Base-by-base conservation (phyloP, 2,797 vertebrate species). In the Falco cherrug region DNA sequence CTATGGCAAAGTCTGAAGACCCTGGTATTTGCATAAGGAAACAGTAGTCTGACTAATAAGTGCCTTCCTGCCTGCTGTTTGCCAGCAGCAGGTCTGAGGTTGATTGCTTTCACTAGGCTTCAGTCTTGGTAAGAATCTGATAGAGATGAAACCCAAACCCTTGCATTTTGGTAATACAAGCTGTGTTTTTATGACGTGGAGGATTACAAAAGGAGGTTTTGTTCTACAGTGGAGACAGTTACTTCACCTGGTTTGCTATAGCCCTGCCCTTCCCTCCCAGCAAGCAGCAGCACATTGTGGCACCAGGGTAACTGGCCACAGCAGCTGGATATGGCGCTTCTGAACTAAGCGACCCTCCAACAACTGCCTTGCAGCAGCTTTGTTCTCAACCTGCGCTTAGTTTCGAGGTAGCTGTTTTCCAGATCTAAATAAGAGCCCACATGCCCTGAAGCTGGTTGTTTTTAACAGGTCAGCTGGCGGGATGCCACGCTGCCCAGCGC, bases 401-500 rank as follows among this genome's bases (percentile, higher is more conserved):
- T 15, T 16, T 57, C 3, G 3, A 17, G 11, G 12, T 37, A 33
- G 6, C 33, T 60, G 18, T 21, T 50, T 35, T 37, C 37, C 35
- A 57, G 6, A 57, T 24, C 18, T 65, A 26, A 68, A 22, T 14
- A 31, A 37, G 14, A 77, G 24, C 33, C 50, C 9, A 6, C 10
- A 0, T 26, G 37, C 26, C 50, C 68, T 16, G 13, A 68, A 83
- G 11, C 26, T 68, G 60, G 17, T 41, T 64, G 5, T 50, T 84
- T 77, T 54, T 45, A 59, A 31, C 70, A 61, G 11, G 53, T 53
- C 31, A 35, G 28, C 12, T 43, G n/a, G 8, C 0, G 1, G 8
- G 28, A 8, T 63, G 56, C 16, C 37, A 5, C 0, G 0, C 10
- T 76, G 16, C 29, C 0, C 2, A 54, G 63, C 21, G 6, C 35